Evolutionary conservation across 2,113 vertebrate species (phyloP), one percentile per base, ranked within the genome.

Genomic region (Terrapene triunguis): DNA sequence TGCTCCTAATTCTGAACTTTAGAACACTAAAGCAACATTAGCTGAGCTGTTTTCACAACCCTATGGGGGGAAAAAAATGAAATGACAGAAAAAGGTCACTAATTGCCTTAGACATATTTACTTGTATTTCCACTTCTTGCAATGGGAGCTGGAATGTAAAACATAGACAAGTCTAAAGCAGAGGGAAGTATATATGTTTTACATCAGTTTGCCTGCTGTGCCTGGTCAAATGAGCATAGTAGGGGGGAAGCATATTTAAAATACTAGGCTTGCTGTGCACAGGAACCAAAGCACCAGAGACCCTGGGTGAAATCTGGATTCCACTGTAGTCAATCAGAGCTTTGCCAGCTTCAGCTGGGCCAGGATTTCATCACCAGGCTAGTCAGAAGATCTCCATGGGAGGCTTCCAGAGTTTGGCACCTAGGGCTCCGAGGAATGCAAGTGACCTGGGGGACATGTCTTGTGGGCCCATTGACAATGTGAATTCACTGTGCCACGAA

Each of bases 401-500:
- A 50, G 24, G 25, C 38, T 84, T 83, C 89, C 81, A 88, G 86
- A 91, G 84, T 80, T n/a, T 27, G 53, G 72, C 35, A 88, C 53
- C 53, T 38, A 92, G 24, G 1, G 32, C 21, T 54, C 53, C 14
- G 9, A 10, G 92, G 93, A 96, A 90, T 14, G 35, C 5, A 86
- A 82, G 89, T 92, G 91, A 38, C 82, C 92, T 89, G 89, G 96
- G 87, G 87, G 72, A 93, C 93, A 59, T 95, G 83, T 95, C 95
- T 97, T 83, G 79, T 91, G 95, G 96, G 96, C 96, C 96, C 89
- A 86, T 55, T 48, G 82, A 83, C 62, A 54, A 0, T 29, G 84
- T n/a, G 80, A 50, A 95, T 89, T 97, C 96, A 96, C 82, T 51
- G 94, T 85, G 95, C 96, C 96, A 97, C 87, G 94, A 95, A 96